Base-by-base conservation (phyloP, 1,140 invertebrate genomes). In the Oryctes rhinoceros region DNA sequence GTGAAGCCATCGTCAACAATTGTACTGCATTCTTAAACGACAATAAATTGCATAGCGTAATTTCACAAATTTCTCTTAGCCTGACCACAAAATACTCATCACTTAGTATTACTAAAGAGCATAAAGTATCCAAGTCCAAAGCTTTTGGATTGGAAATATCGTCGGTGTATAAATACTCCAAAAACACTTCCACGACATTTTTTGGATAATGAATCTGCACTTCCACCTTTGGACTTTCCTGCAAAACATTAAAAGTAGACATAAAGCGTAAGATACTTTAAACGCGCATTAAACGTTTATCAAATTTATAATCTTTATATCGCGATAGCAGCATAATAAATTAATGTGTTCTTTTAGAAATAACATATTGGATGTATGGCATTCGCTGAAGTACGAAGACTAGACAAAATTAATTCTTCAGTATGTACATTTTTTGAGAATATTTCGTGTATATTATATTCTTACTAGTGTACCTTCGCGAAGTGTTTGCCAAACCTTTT, bases 81-180 rank as follows among this genome's bases (percentile, higher is more conserved):
- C 92, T 85, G 2, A 85, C 85, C 3, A 94, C 90, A 78, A 95
- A 90, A 5, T 94, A 88, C 84, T 94, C 93, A 84, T 95, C 94
- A 53, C 93, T 91, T 15, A 92, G 89, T 18, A 94, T 91, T 6
- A 95, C 86, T 76, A 94, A 89, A 85, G 92, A 93, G 85, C 91
- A 92, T 39, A 94, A 86, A 81, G 90, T 86, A 78, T 92, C 91
- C 3, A 88, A 85, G 84, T 93, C 91, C 20, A 91, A 90, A 53
- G 87, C 89, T 83, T 89, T 82, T 3, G 92, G 81, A 83, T 89
- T 86, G 15, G 88, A 87, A 81, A 91, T 89, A 18, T 90, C 87
- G 85, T 94, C 93, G 0, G 90, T 91, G 84, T 95, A 95, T 0
- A 94, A 83, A 83, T 91, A 94, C 79, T 93, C 90, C 15, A 95